Evolutionary conservation across 2,113 vertebrate genomes (phyloP), one percentile per base, ranked within the genome.

Genomic region (Prolemur simus): DNA sequence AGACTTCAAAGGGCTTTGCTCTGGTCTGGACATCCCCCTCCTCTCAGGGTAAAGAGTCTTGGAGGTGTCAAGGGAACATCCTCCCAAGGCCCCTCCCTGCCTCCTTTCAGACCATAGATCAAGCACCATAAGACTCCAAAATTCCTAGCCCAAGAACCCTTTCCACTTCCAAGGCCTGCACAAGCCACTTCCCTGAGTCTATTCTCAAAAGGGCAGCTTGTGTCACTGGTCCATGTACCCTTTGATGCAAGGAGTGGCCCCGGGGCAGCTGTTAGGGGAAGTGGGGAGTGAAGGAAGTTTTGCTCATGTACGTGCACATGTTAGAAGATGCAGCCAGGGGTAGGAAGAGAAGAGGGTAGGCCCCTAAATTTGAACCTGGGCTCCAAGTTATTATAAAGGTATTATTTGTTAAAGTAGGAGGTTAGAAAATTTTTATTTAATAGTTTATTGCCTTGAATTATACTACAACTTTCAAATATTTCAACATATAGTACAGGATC

Each of bases 391-490:
- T 32, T 68, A 56, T 32, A 37, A 54, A 78, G 39, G 7, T 17
- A 13, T 56, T 45, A 74, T 64, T 76, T 88, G 29, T 89, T 92
- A 93, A 88, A 85, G 42, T 15, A 91, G n/a, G 45, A 56, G 23
- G 29, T 77, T 34, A 94, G 56, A 74, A 92, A 94, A 85, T 54
- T 6, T 6, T 76, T 88, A 90, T 37, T 90, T 60, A 85, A 80
- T 25, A 78, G 45, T 64, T 39, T 49, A 87, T 52, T 87, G 74
- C 37, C 54, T 84, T 64, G 49, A 94, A 78, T 81, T 93, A 37
- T 69, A 56, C 54, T 21, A 56, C 20, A 37, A 94, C 64, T 87
- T 94, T 66, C 52, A 88, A 95, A 45, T 95, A 91, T 82, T 88
- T 81, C 87, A 52, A 88, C 27, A 88, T 49, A 89, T 4, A 49